Base-by-base conservation (phyloP, 1,140 invertebrate species). In the Cepaea nemoralis region DNA sequence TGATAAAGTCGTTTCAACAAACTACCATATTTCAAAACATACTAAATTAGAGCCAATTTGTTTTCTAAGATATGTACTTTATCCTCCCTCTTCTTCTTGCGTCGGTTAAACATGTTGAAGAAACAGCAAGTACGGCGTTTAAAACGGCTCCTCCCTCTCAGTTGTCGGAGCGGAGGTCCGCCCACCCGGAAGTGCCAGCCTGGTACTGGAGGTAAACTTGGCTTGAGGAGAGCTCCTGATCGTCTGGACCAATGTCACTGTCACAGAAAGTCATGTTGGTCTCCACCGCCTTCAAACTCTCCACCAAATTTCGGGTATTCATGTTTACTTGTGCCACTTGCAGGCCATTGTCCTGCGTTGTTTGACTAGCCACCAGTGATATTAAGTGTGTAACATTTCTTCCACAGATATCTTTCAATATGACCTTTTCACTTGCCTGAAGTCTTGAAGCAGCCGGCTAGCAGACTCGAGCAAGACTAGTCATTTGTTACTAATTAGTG, bases 11-110 rank as follows among this genome's bases (percentile, higher is more conserved):
- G n/a, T n/a, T n/a, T n/a, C n/a, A n/a, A n/a, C n/a, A n/a, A n/a
- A n/a, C n/a, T n/a, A n/a, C n/a, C n/a, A n/a, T n/a, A n/a, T n/a
- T n/a, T n/a, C n/a, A n/a, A n/a, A n/a, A n/a, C n/a, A n/a, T n/a
- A n/a, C n/a, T n/a, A n/a, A n/a, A n/a, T n/a, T n/a, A n/a, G n/a
- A n/a, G n/a, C n/a, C n/a, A n/a, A n/a, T n/a, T n/a, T n/a, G n/a
- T n/a, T n/a, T n/a, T n/a, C n/a, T n/a, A n/a, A 75, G 31, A 33
- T 0, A 42, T 16, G 37, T 1, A 80, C 78, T 69, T 80, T 80
- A 24, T 80, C 78, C 19, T 80, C 78, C 42, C 73, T 80, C 39
- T 80, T 80, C 69, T 80, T 80, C 31, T 69, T 66, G 1, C 48
- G 45, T 10, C 78, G 67, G 37, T 71, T 80, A 59, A 80, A 80